Conservation (phyloP, 2,113 vertebrate genomes). For the Sylvietta virens region DNA sequence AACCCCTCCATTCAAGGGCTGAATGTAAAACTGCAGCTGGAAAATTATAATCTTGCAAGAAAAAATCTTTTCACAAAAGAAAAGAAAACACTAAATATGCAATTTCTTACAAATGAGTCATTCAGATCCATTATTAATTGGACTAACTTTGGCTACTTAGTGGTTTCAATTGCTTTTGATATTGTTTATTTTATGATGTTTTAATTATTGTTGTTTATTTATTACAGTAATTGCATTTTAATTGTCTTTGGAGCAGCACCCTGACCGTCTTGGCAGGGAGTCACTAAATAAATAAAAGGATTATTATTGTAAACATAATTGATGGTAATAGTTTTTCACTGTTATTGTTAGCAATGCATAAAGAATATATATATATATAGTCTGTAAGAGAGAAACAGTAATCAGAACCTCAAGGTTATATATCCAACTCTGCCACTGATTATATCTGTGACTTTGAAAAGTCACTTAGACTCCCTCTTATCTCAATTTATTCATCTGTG, state of each 20-base stretch:
- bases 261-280: conserved; percentile 39
- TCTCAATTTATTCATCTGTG: conserved; percentile 59
- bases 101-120: conserved; percentile 16
- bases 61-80: background rate
- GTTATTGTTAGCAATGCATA: background rate
- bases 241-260: conserved; percentile 44
- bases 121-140: conserved; percentile 47
- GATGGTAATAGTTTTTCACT: conserved; percentile 5
- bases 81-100: background rate
- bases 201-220: conserved; percentile 56
- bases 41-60: background rate
- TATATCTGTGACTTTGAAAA: conserved; percentile 43
- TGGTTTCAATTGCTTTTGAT: conserved; percentile 45
- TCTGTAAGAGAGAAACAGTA: background rate
- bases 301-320: conserved; percentile 56
- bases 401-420: conserved; percentile 33
- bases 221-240: conserved; percentile 65
- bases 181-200: conserved; percentile 52
- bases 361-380: background rate
- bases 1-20: background rate
- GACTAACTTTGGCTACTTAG: conserved; percentile 18
- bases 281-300: conserved; percentile 59
- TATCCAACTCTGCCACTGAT: conserved; percentile 23
- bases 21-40: background rate
- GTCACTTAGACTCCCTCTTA: conserved; percentile 40